Evolutionary conservation across 2,888 invertebrate species (phyloP).

Genomic region (Hipparchia sbordonii): DNA sequence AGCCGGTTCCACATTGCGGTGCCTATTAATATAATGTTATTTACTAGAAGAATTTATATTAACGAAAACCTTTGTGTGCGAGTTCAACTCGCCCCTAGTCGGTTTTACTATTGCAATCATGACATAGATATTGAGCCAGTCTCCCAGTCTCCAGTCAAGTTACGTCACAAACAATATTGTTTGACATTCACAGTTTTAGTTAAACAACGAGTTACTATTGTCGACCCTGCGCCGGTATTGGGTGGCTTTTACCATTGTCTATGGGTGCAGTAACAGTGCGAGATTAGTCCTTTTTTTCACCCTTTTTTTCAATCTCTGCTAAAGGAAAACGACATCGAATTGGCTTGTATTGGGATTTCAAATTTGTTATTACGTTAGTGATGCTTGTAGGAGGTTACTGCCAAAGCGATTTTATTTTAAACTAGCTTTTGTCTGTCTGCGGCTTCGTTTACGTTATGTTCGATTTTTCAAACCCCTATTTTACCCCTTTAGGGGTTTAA

Average conservation of each 20-base stretch:
- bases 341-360: conserved; percentile 67
- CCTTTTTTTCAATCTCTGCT: conserved; percentile 39
- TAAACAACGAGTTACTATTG: conserved; percentile 28
- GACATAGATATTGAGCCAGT: neutral
- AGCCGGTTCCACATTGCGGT: too few relatives aligned
- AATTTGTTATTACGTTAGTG: conserved; percentile 72
- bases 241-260: conserved; percentile 34
- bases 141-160: conserved; percentile 8
- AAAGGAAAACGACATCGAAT: conserved; percentile 39
- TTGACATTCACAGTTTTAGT: conserved; percentile 27
- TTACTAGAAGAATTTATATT: too few relatives aligned
- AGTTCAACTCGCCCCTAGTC: too few relatives aligned
- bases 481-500: too few relatives aligned
- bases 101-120: neutral
- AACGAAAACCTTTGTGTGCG: too few relatives aligned
- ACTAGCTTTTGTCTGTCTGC: too few relatives aligned
- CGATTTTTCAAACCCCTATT: too few relatives aligned
- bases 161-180: conserved; percentile 22
- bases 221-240: conserved; percentile 34
- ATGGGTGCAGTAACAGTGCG: conserved; percentile 32
- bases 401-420: conserved; percentile 56
- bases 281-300: conserved; percentile 37
- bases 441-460: too few relatives aligned
- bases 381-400: conserved; percentile 66
- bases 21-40: too few relatives aligned